Evolutionary conservation across 2,888 invertebrate genomes (phyloP).

Genomic region (Leucophenga montana): DNA sequence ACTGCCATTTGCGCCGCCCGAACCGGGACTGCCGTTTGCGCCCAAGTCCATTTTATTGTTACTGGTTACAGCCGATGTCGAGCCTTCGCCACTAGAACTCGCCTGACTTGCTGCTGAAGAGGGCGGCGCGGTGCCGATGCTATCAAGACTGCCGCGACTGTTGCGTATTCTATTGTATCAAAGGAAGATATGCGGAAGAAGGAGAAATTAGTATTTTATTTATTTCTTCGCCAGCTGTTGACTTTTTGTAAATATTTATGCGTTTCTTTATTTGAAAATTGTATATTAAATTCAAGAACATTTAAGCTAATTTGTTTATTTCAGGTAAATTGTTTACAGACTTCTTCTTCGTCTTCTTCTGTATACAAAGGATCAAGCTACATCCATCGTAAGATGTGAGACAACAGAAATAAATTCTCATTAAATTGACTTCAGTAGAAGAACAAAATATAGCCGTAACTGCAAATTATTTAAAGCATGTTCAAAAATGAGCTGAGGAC

Average conservation of each 20-base stretch:
- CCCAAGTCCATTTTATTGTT: conserved; percentile 60
- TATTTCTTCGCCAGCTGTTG: conserved; percentile 17
- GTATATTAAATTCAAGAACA: neutral
- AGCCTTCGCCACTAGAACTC: conserved; percentile 61
- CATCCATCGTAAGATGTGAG: too few relatives aligned
- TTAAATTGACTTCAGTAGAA: neutral
- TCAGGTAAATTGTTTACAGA: neutral
- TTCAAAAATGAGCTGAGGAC: neutral
- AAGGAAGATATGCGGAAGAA: neutral
- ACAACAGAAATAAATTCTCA: neutral
- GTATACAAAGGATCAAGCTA: too few relatives aligned
- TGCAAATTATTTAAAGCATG: neutral
- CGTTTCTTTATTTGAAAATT: conserved; percentile 8
- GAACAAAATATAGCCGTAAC: neutral
- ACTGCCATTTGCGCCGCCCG: conserved; percentile 43
- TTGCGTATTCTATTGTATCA: conserved; percentile 68
- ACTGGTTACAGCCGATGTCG: conserved; percentile 40
- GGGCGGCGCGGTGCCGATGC: conserved; percentile 70
- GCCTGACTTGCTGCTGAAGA: conserved; percentile 69
- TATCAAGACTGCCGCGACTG: conserved; percentile 73
- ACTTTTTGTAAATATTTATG: neutral
- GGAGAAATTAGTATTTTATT: neutral
- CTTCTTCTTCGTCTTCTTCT: too few relatives aligned
- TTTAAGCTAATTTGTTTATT: conserved; percentile 18
- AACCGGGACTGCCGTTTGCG: conserved; percentile 28